Percentiles rank a stretch among this genome's conserved stretches.
These are phyloP conservation scores for Papio anubis DNA, from an alignment of 2,113 vertebrate genomes.

Conservation along the genomic window DNA sequence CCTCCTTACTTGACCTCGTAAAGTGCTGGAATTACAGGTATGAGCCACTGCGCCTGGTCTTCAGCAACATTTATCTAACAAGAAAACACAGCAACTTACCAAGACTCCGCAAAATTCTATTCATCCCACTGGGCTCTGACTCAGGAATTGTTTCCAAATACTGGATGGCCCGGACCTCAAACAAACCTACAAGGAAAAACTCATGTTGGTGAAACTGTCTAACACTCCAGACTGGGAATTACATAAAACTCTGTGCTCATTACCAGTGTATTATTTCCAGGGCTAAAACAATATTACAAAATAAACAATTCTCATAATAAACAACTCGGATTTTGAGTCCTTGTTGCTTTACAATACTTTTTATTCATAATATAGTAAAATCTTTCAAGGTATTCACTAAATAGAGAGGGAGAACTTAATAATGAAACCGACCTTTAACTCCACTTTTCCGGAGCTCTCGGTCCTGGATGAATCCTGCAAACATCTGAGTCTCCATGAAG, in stretches of 20 bases:
- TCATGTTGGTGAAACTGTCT: conserved; percentile 27
- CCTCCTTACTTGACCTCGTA: no score
- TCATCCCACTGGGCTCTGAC: conserved; percentile 90
- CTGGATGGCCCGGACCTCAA: conserved; percentile 93
- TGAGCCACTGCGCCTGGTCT: neutral
- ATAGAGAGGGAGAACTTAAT: neutral
- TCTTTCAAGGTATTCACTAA: neutral
- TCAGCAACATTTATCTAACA: neutral
- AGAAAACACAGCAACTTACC: conserved; percentile 85
- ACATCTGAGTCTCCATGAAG: conserved; percentile 99
- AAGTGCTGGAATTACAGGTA: no score
- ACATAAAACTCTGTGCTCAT: conserved; percentile 36
- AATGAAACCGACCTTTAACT: conserved; percentile 87
- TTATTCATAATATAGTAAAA: neutral
- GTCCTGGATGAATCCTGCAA: conserved; percentile 97
- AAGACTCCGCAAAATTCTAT: conserved; percentile 94
- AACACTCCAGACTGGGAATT: conserved; percentile 14
- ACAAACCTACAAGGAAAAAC: conserved; percentile 88
- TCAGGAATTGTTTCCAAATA: conserved; percentile 92
- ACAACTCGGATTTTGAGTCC: conserved; percentile 12
- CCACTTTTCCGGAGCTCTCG: conserved; percentile 92
- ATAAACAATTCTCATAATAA: conserved; percentile 29
- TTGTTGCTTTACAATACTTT: neutral
- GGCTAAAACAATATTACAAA: conserved; percentile 12
- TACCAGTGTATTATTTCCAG: neutral